Evolutionary conservation across 1,140 invertebrate species (phyloP), one percentile per base, ranked within the genome.

Genomic region (Cotesia typhae): DNA sequence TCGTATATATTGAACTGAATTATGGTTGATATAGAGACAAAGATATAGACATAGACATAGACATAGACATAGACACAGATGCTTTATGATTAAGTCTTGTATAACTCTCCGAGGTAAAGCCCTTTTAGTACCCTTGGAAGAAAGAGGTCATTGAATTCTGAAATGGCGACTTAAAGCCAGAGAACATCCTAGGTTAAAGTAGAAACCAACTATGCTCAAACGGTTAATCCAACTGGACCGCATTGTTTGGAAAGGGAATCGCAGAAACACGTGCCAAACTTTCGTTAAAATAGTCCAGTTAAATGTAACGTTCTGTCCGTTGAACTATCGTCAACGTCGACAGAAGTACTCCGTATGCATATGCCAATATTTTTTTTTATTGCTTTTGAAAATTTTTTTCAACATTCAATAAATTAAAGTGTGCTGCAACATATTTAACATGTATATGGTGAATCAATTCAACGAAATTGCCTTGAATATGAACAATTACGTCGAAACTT

Each of bases 171-270:
- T 53, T 55, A 9, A 41, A 36, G 51, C 51, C 47, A 55, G 28
- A 36, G 66, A 41, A 67, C 52, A 36, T 53, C 20, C 66, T 9
- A 9, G 57, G 17, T 35, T 17, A 67, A 67, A 67, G 51, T 67
- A 10, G 47, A 67, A 67, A 20, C 66, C 66, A 67, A 67, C 66
- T 55, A 67, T 67, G 66, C 53, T 35, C 51, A 51, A 67, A 55
- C 41, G 53, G 66, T 67, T 67, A 53, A 67, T 67, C 66, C 66
- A 51, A 41, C 51, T 53, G 51, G 7, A 51, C 28, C 51, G n/a
- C 51, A 67, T 67, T 67, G 66, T 67, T 67, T 55, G 66, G 37
- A 28, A 55, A 67, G 41, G 51, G 63, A 67, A 41, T 67, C 53
- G 51, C 7, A 28, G 66, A 67, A 67, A 67, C 51, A 37, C 41